These are phyloP conservation scores for Schizothorax lantsangensis DNA, from an alignment of 2,797 vertebrate species.

Conservation along the genomic window DNA sequence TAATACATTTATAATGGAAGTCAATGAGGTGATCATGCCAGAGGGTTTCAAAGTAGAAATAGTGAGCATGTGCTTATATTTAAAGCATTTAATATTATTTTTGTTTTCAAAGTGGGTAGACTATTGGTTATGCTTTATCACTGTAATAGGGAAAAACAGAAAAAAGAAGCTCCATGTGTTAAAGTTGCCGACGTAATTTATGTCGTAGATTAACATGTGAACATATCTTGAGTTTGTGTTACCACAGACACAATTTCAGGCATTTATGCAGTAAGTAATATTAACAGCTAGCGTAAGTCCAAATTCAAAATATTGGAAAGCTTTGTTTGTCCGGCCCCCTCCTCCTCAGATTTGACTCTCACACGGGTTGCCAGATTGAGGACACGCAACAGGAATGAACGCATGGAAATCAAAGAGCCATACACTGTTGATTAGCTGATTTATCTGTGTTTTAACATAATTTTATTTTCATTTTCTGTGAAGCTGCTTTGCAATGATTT, in stretches of 20 bases:
- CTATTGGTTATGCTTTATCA: not conserved
- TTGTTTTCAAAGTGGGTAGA: not conserved
- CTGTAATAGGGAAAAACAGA: not conserved
- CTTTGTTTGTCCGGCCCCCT: no score
- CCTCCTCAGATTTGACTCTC: no score
- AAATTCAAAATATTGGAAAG: no score
- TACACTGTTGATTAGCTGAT: no score
- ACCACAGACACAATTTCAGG: not conserved
- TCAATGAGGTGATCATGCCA: not conserved
- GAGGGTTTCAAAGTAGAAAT: not conserved
- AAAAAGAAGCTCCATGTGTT: not conserved
- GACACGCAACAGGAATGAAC: no score
- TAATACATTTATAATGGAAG: not conserved
- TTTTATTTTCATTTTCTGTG: no score
- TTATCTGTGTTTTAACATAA: no score
- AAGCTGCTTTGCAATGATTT: no score
- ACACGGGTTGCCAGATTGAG: no score
- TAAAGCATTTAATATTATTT: not conserved
- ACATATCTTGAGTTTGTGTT: not conserved
- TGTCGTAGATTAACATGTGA: not conserved
- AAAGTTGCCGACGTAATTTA: not conserved
- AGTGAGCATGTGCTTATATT: not conserved
- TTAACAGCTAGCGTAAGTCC: no score
- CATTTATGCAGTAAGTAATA: no score
- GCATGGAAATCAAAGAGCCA: no score